A percentile compares a stretch with the other conserved stretches of the same genome.
Conservation (phyloP, 1,140 invertebrate genomes). For the fruit fly (Drosophila melanogaster) region Release_6_plus_ISO1_MT NC_004354.4:15240501-15241000, state of each 20-base stretch:
- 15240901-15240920: constrained; percentile 53
- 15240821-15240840: constrained; percentile 4
- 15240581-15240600: constrained; percentile 81
- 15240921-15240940: background rate
- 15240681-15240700: constrained; percentile 10
- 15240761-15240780: constrained; percentile 33
- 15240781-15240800: constrained; percentile 35
- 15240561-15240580: constrained; percentile 43
- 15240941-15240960: constrained; percentile 40
- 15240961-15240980: constrained; percentile 83
- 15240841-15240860: background rate
- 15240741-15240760: constrained; percentile 70
- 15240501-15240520: background rate
- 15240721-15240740: constrained; percentile 30
- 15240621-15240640: constrained; percentile 58
- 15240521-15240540: background rate
- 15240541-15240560: background rate
- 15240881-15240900: constrained; percentile 21
- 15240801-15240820: constrained; percentile 19
- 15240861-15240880: constrained; percentile 5
- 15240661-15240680: constrained; percentile 30
- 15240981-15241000: constrained; percentile 83
- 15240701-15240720: background rate
- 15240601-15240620: constrained; percentile 82
- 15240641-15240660: constrained; percentile 8